Evolutionary conservation across 2,113 vertebrate genomes (phyloP), one percentile per base, ranked within the genome.

Genomic region (Catharus bicknelli): DNA sequence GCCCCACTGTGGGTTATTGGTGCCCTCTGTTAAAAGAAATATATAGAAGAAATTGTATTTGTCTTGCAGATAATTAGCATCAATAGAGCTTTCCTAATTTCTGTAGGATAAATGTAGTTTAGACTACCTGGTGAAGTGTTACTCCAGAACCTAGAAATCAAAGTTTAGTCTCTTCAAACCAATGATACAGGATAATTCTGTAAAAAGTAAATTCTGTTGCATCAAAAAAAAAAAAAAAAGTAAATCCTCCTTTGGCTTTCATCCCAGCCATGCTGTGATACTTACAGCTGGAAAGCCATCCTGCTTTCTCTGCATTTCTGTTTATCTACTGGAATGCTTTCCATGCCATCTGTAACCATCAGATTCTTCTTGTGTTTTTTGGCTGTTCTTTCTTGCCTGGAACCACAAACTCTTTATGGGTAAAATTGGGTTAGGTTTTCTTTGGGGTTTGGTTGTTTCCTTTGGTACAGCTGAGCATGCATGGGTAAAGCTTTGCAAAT

Each of bases 281-380:
- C 36, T 84, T 67, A 62, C 7, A 59, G 74, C 64, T 90, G 53
- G 76, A 67, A 90, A 88, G 36, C n/a, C 40, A 30, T 79, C 50
- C 58, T 87, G 30, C 84, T 81, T 81, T 63, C 89, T 89, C 80
- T 88, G 73, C 51, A 10, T 70, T 92, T 81, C 66, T 88, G 86
- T 68, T 86, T 89, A 72, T 95, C 77, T 89, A 0, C 54, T 85
- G 5, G 5, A 91, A 89, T 92, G 87, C 58, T 59, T 95, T 88
- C 90, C 36, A 15, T 34, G 54, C 6, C 3, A 68, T 68, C 75
- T 63, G n/a, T 88, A 80, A 68, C 70, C 72, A 63, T 91, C 76
- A 77, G 45, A 73, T 83, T 76, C 61, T 76, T 20, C 13, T 0
- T 86, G 88, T 92, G 55, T 57, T 62, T 93, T 95, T 92, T 92